Base-by-base conservation (phyloP, 1,140 invertebrate species). In the Scaptomyza montana region DNA sequence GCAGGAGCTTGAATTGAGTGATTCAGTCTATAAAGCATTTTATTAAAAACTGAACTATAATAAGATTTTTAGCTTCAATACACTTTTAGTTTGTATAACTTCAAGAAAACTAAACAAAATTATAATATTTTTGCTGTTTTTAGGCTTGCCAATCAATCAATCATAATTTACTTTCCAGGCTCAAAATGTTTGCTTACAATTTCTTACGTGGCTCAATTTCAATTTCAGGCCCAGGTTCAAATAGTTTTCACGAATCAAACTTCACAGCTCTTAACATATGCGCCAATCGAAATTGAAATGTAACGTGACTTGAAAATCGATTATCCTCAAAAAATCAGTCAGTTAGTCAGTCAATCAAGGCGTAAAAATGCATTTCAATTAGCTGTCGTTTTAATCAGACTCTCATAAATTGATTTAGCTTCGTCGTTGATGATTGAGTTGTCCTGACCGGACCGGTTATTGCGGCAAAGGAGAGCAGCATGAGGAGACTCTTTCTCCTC, bases 391-490 rank as follows among this genome's bases (percentile, higher is more conserved):
- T 87, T 75, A 78, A 86, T 81, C 74, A 71, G 69, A 36, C 33
- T 66, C 56, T 70, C 64, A 75, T 70, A 87, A 87, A 86, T 87
- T 89, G 82, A 77, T 80, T 77, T 43, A n/a, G 39, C 33, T 68
- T 53, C 36, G 30, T 5, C 33, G 50, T 56, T 76, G 57, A 54
- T 78, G 79, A 87, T 89, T 87, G 79, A 87, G 78, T 73, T 86
- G 82, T 86, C 71, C 75, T 69, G 56, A 77, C 77, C 68, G 68
- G 56, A 77, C 77, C 68, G 68, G 72, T 80, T 80, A 60, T 50
- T 19, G 50, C 39, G 13, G 46, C 30, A 39, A 2, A 16, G n/a
- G n/a, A n/a, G n/a, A n/a, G n/a, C n/a, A n/a, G n/a, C n/a, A n/a
- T n/a, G n/a, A n/a, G 33, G 8, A 30, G 8, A 16, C 21, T 66